Evolutionary conservation across 1,140 invertebrate species (phyloP), one percentile per base, ranked within the genome.

Genomic region (Mercenaria mercenaria): DNA sequence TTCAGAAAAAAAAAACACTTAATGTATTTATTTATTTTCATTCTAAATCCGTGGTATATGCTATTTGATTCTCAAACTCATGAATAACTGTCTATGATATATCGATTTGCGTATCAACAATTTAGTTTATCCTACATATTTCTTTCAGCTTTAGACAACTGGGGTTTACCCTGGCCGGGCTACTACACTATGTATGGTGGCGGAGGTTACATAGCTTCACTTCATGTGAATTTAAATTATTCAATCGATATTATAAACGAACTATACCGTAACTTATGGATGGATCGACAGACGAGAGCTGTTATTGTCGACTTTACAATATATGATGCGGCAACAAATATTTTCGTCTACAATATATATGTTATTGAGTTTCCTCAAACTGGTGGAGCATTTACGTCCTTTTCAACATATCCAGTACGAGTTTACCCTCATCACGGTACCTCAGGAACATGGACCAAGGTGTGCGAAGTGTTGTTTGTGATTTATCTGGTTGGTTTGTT

Each of bases 291-390:
- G n/a, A 96, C 96, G 1, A 91, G 96, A 90, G 96, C 96, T 10
- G 93, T 97, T 15, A 95, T 97, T 72, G 91, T 96, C 4, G 96
- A 97, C 80, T 96, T 96, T 90, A 96, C 96, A 8, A 93, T 96
- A 1, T 97, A 96, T 88, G 96, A 96, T 92, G 95, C 96, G 8
- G 90, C 92, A 39, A 91, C 83, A 1, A 92, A 93, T 52, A 37
- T 93, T 56, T 93, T 94, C 67, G 50, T 80, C 18, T 92, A 90
- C 39, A 74, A 91, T 34, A 74, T 67, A 15, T 79, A 93, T 18
- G 50, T 92, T 18, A 50, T 87, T 0, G 96, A 96, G 90, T 96
- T 96, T 90, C 90, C 95, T 32, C 95, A 96, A 26, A 96, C 96
- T 26, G 96, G 96, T 23, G 93, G 92, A 1, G 77, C 92, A 8